Evolutionary conservation across 2,888 invertebrate genomes (phyloP).

Genomic region (Lucinisca nassula): DNA sequence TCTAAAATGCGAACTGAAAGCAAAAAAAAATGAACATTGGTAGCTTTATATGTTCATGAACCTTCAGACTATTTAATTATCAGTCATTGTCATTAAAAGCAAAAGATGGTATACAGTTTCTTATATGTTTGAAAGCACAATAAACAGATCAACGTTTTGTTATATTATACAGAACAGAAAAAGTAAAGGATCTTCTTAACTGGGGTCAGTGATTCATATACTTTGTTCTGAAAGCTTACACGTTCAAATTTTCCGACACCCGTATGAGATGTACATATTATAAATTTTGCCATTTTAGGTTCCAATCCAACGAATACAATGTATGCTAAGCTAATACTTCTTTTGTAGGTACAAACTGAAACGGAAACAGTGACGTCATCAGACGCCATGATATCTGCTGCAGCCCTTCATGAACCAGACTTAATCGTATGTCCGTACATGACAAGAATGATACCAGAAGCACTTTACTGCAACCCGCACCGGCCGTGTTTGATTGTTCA

Average conservation of each 20-base stretch:
- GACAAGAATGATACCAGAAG: conserved; percentile 42
- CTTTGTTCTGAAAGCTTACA: neutral
- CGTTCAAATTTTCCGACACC: neutral
- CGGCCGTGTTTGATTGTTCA: conserved; percentile 58
- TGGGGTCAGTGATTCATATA: neutral
- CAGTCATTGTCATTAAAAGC: no score
- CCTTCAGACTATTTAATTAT: no score
- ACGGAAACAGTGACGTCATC: neutral
- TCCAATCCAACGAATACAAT: neutral
- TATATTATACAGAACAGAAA: neutral
- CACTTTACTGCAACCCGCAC: conserved; percentile 5
- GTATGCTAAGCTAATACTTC: neutral
- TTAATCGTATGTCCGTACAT: conserved; percentile 56
- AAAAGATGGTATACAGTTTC: no score
- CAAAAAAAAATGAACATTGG: no score
- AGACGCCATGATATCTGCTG: conserved; percentile 13
- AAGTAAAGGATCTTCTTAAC: neutral
- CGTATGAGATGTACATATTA: neutral
- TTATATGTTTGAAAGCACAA: no score
- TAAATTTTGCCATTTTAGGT: no score
- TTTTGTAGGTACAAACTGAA: neutral
- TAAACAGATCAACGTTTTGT: no score
- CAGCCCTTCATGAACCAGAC: conserved; percentile 33
- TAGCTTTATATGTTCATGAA: no score
- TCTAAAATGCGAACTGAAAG: no score